These are phyloP conservation scores for Caenorhabditis angaria DNA, from an alignment of 2,888 invertebrate genomes.

Conservation along the genomic window DNA sequence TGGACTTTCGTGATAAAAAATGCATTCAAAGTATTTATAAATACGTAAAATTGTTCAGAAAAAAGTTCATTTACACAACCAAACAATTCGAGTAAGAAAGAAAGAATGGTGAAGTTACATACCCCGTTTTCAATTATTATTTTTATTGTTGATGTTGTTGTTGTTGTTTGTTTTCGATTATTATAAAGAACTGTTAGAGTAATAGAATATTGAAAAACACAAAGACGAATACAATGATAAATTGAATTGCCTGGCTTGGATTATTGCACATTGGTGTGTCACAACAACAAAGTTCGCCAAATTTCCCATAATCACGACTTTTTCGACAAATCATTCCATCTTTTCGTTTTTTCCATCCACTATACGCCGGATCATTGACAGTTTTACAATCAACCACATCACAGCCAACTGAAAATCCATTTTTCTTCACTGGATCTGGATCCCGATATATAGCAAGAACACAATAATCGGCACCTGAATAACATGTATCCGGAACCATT, in stretches of 20 bases:
- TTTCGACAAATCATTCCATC: constrained; percentile 48
- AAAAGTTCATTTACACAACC: constrained; percentile 4
- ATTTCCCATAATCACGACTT: constrained; percentile 57
- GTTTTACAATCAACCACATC: constrained; percentile 59
- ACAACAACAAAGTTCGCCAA: constrained; percentile 64
- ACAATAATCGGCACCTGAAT: constrained; percentile 43
- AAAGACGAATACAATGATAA: neutral
- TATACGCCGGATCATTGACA: constrained; percentile 32
- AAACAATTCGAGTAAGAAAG: neutral
- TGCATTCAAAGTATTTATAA: neutral
- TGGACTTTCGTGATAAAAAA: neutral
- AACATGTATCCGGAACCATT: constrained; percentile 55
- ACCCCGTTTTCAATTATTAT: neutral
- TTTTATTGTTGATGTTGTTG: neutral
- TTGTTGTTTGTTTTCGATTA: neutral
- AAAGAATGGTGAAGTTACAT: constrained; percentile 2
- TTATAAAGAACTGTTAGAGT: neutral
- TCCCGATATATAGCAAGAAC: constrained; percentile 52
- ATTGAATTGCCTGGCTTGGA: constrained; percentile 3
- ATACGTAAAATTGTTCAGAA: neutral
- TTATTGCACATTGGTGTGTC: constrained; percentile 54
- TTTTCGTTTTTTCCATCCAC: constrained; percentile 47
- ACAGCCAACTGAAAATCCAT: constrained; percentile 61
- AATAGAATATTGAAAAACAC: neutral
- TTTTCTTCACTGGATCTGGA: constrained; percentile 54